Base-by-base conservation (phyloP, 53 echinoderm and acorn worm species). In the Hippasteria phrygiana region DNA sequence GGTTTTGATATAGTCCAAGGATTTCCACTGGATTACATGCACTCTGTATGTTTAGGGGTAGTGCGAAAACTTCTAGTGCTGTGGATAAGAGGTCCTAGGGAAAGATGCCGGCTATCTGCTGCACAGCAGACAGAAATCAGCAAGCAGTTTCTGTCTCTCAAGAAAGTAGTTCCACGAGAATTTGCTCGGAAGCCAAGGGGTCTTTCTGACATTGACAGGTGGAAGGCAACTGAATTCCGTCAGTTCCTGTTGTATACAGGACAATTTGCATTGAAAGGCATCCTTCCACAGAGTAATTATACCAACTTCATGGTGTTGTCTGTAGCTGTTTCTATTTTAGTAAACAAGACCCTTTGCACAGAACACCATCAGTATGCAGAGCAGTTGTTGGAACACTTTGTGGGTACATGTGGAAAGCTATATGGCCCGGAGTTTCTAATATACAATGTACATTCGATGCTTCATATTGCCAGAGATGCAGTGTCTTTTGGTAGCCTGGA, bases 1-100 rank as follows among this genome's bases (percentile, higher is more conserved):
- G 24, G 62, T 14, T 17, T 75, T 9, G 46, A 75, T 42, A 75
- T 75, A 43, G 31, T 75, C 7, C n/a, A 42, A 5, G n/a, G 46
- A 16, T 75, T 43, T 18, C 76, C 76, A 26, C 2, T 75, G 5
- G 76, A 75, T 43, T 75, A 42, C 43, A 41, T 75, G 89, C 93
- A 93, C 55, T 80, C 77, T 78, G 7, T n/a, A n/a, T 93, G 93
- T 64, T 78, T 93, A 12, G 93, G 93, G 28, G 93, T 90, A 0
- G 77, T 93, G 87, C 69, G 74, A 41, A 77, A 77, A 40, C 59
- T 93, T 8, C 16, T 93, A 5, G 56, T 80, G 1, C 51, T 93
- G 16, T 93, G 93, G 93, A 90, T 37, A 28, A 46, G 90, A 65
- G 93, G 93, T 54, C 80, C 74, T 43, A 50, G 89, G 27, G 36